A percentile compares a stretch with the other conserved stretches of the same genome.
Evolutionary conservation across 2,113 vertebrate genomes (phyloP).

Genomic region (Datnioides undecimradiatus): DNA sequence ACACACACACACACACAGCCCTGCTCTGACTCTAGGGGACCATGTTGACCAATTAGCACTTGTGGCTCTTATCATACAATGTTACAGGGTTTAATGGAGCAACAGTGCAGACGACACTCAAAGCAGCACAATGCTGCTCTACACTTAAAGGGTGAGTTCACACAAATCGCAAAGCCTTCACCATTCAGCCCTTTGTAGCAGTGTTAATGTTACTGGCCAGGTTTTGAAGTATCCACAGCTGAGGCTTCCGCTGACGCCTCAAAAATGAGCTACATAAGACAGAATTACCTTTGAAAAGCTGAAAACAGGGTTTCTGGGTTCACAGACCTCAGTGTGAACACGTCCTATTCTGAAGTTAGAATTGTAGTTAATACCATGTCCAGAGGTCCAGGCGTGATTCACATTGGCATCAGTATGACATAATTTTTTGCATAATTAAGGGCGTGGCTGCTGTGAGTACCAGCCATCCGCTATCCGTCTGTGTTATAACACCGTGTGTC

Average conservation of each 20-base stretch:
- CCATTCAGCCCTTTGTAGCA: background rate
- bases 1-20: background rate
- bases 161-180: slow-evolving; percentile 5
- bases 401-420: no score
- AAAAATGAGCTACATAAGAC: background rate
- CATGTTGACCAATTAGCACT: background rate
- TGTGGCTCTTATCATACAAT: background rate
- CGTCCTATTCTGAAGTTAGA: no score
- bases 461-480: no score
- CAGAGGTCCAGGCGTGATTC: background rate
- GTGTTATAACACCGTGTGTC: no score
- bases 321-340: background rate
- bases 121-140: background rate
- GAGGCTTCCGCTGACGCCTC: background rate
- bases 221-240: background rate
- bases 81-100: slow-evolving; percentile 9
- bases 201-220: background rate
- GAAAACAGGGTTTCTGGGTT: background rate
- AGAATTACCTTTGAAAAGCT: background rate
- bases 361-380: background rate
- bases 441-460: no score
- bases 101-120: background rate
- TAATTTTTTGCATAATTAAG: no score
- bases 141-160: slow-evolving; percentile 1
- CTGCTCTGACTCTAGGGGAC: background rate